Evolutionary conservation across 2,888 invertebrate species (phyloP).

Genomic region (Mellilla xanthometata): DNA sequence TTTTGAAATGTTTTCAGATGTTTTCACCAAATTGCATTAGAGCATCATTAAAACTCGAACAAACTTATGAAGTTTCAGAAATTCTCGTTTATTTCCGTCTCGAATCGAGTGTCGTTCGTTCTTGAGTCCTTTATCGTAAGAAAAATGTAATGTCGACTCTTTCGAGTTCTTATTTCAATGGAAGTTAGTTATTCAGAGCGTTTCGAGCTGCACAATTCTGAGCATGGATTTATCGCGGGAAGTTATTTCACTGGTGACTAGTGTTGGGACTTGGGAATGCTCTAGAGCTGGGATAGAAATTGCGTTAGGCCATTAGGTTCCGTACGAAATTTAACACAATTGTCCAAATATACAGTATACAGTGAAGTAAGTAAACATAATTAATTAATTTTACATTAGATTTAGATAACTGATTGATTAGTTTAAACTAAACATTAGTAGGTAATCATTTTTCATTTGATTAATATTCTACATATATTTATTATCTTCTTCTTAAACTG

Average conservation of each 20-base stretch:
- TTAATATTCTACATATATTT: too few relatives aligned
- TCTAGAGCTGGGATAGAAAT: too few relatives aligned
- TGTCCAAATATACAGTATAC: too few relatives aligned
- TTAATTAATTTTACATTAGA: too few relatives aligned
- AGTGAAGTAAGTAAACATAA: too few relatives aligned
- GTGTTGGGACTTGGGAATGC: too few relatives aligned
- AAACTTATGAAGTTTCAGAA: slow-evolving; percentile 1
- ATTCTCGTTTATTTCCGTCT: slow-evolving; percentile 16
- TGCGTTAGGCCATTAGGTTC: too few relatives aligned
- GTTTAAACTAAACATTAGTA: too few relatives aligned
- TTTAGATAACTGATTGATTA: too few relatives aligned
- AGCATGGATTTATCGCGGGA: slow-evolving; percentile 49
- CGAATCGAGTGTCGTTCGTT: slow-evolving; percentile 23
- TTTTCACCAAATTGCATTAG: background rate
- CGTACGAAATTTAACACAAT: too few relatives aligned
- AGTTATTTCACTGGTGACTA: slow-evolving; percentile 44
- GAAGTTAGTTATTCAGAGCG: slow-evolving; percentile 51
- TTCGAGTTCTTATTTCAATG: slow-evolving; percentile 55
- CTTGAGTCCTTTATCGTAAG: slow-evolving; percentile 36
- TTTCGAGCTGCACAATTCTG: slow-evolving; percentile 47
- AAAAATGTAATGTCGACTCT: slow-evolving; percentile 45
- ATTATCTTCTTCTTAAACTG: too few relatives aligned
- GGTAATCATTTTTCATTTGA: too few relatives aligned
- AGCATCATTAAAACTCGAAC: slow-evolving; percentile 7
- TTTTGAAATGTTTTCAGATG: background rate